phyloP scores from a whole-genome alignment of 1,140 invertebrate species.

The Lasaia peninsularis region DNA sequence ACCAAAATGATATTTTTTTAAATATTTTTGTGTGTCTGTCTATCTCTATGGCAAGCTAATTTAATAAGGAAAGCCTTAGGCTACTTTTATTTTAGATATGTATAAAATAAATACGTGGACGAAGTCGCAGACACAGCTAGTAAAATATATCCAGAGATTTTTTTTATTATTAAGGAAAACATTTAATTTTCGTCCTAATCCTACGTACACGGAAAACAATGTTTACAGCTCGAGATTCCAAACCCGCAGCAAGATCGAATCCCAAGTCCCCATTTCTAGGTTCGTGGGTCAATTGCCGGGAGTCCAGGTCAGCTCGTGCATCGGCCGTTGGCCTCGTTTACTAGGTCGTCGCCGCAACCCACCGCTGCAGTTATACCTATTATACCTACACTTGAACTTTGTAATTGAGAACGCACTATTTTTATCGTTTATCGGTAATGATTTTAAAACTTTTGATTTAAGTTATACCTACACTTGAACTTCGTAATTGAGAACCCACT shows the following conservation, averaged over 20 bases:
- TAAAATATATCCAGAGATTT: too few relatives aligned
- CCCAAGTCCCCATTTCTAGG: conserved; percentile 42
- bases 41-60: too few relatives aligned
- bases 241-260: conserved; percentile 23
- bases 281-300: conserved; percentile 48
- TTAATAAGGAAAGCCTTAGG: too few relatives aligned
- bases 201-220: conserved; percentile 14
- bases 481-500: too few relatives aligned
- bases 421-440: conserved; percentile 3
- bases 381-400: conserved; percentile 64
- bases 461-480: too few relatives aligned
- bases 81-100: too few relatives aligned
- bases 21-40: too few relatives aligned
- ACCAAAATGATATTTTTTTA: too few relatives aligned
- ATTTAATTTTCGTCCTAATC: not conserved
- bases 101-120: too few relatives aligned
- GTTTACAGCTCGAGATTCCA: conserved; percentile 21
- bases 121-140: too few relatives aligned
- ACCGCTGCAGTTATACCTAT: conserved; percentile 38
- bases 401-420: conserved; percentile 32
- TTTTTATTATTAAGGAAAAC: not conserved
- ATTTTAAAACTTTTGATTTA: conserved; percentile 4
- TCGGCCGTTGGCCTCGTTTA: conserved; percentile 61
- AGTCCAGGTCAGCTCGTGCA: conserved; percentile 39
- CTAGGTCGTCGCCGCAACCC: conserved; percentile 53